Percentiles rank a stretch among this genome's conserved stretches.
Evolutionary conservation across 2,888 invertebrate genomes (phyloP).

Genomic region (Stegophylla sp.): DNA sequence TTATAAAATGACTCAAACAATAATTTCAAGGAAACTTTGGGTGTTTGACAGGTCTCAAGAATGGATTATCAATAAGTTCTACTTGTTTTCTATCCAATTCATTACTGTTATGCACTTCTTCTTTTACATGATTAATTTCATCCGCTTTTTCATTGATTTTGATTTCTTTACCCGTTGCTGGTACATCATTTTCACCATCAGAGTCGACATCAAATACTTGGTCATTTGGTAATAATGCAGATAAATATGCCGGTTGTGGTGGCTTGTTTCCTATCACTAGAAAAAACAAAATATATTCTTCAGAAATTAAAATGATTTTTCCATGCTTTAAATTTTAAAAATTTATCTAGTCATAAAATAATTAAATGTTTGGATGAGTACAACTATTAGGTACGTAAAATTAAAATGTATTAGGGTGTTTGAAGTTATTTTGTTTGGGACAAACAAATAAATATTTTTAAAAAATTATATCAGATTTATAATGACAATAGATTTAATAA

Average conservation of each 20-base stretch:
- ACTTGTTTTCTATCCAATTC: conserved; percentile 65
- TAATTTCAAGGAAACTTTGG: conserved; percentile 61
- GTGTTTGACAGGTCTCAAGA: conserved; percentile 69
- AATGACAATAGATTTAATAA: too few relatives aligned
- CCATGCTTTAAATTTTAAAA: too few relatives aligned
- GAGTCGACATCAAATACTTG: conserved; percentile 93
- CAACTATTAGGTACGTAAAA: too few relatives aligned
- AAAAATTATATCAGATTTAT: too few relatives aligned
- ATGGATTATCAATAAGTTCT: conserved; percentile 75
- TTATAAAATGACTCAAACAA: too few relatives aligned
- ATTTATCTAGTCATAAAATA: too few relatives aligned
- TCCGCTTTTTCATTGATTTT: conserved; percentile 62
- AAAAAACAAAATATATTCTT: conserved; percentile 63
- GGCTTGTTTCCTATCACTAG: conserved; percentile 89
- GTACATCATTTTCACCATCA: conserved; percentile 67
- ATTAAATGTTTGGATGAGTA: too few relatives aligned
- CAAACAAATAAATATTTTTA: too few relatives aligned
- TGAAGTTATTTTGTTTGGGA: too few relatives aligned
- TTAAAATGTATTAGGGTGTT: too few relatives aligned
- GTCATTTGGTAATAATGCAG: conserved; percentile 88
- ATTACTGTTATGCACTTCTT: conserved; percentile 66
- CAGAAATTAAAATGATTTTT: too few relatives aligned
- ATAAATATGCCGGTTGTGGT: conserved; percentile 81
- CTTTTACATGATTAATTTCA: conserved; percentile 63
- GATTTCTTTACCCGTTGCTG: conserved; percentile 64